Percentiles rank a stretch among this genome's conserved stretches.
Conservation (phyloP, 2,888 invertebrate genomes). For the Clepsis dumicolana region DNA sequence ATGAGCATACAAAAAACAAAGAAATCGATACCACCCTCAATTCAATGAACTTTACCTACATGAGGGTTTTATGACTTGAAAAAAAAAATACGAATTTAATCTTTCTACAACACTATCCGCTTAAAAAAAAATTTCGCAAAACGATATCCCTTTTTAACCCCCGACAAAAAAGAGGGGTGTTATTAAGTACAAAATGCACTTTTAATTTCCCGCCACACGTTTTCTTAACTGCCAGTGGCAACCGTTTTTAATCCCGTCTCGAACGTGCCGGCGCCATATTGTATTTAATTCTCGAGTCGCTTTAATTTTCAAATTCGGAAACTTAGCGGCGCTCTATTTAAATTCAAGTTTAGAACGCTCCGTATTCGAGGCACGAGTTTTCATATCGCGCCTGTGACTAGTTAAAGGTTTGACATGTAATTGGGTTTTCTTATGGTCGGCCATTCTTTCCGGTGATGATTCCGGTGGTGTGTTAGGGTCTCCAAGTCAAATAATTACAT, state of each 20-base stretch:
- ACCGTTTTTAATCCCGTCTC: constrained; percentile 46
- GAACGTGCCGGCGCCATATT: constrained; percentile 62
- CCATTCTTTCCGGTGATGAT: too few species aligned
- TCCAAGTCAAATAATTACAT: too few species aligned
- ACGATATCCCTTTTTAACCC: too few species aligned
- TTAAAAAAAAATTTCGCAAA: background rate
- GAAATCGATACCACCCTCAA: background rate
- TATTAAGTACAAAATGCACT: background rate
- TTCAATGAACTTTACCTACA: too few species aligned
- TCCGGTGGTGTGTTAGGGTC: too few species aligned
- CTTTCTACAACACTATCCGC: too few species aligned
- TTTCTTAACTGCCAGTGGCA: constrained; percentile 32
- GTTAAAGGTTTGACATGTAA: constrained; percentile 36
- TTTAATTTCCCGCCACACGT: constrained; percentile 18
- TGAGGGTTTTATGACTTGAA: too few species aligned
- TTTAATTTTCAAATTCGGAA: constrained; percentile 83
- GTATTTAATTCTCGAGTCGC: constrained; percentile 80
- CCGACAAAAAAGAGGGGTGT: too few species aligned
- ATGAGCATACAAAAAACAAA: background rate
- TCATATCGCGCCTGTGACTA: constrained; percentile 69
- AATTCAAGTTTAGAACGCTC: constrained; percentile 81
- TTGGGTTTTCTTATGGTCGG: constrained; percentile 11
- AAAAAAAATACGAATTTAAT: too few species aligned
- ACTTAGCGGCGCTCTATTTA: constrained; percentile 78
- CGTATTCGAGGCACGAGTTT: constrained; percentile 80